Evolutionary conservation across 1,140 invertebrate species (phyloP).

Genomic region (Mylabris phalerata): DNA sequence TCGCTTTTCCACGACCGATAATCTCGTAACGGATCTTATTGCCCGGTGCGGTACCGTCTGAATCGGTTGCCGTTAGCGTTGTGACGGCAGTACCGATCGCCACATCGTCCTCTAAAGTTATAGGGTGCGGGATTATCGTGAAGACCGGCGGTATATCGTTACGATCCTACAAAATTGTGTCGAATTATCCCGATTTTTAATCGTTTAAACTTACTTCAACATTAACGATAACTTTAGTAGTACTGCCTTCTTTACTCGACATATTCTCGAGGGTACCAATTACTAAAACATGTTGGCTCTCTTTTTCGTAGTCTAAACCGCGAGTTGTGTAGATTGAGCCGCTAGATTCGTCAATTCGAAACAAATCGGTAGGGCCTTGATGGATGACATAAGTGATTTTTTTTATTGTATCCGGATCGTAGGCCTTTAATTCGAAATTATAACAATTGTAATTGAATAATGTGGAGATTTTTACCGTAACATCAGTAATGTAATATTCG

Average conservation of each 20-base stretch:
- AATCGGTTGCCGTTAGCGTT: conserved; percentile 69
- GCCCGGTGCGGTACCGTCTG: conserved; percentile 72
- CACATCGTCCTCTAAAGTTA: conserved; percentile 75
- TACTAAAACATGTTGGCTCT: conserved; percentile 63
- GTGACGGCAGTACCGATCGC: conserved; percentile 73
- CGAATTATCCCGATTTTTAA: background rate
- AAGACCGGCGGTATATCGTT: conserved; percentile 84
- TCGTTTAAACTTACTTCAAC: conserved; percentile 55
- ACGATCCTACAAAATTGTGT: conserved; percentile 50
- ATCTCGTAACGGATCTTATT: conserved; percentile 79
- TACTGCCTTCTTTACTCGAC: conserved; percentile 60
- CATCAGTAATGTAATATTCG: conserved; percentile 67
- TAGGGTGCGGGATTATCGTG: conserved; percentile 67
- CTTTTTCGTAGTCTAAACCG: conserved; percentile 72
- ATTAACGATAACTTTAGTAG: conserved; percentile 65
- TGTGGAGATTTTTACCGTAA: conserved; percentile 37
- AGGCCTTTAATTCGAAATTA: conserved; percentile 43
- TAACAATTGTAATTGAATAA: too few species aligned
- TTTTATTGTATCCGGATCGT: conserved; percentile 71
- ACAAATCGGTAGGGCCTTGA: conserved; percentile 72
- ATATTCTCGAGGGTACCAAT: conserved; percentile 78
- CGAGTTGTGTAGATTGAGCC: conserved; percentile 69
- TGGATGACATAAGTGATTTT: conserved; percentile 79
- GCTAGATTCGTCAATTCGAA: conserved; percentile 70
- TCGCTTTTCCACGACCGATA: conserved; percentile 68